Conservation (phyloP, 2,888 invertebrate species). For the Cephus nigrinus region DNA sequence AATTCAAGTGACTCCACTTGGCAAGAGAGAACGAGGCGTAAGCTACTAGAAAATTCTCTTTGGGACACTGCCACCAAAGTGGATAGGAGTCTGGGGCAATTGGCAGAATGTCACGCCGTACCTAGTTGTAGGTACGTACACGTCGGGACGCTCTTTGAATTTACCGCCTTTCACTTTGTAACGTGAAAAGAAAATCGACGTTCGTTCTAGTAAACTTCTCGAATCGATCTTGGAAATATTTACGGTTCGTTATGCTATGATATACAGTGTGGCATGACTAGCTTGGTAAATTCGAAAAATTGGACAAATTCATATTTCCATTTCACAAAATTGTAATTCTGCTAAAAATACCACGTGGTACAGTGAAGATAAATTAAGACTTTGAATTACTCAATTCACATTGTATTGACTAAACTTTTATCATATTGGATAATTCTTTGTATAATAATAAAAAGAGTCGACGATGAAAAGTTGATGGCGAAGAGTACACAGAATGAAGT, state of each 20-base stretch:
- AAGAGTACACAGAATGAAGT: not conserved
- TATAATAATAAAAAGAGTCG: no score
- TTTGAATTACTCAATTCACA: no score
- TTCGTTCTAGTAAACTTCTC: not conserved
- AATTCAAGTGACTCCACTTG: slow-evolving; percentile 34
- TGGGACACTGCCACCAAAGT: slow-evolving; percentile 54
- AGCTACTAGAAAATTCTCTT: slow-evolving; percentile 63
- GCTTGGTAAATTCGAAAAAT: not conserved
- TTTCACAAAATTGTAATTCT: no score
- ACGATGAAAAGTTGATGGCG: not conserved
- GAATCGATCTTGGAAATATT: not conserved
- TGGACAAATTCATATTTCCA: no score
- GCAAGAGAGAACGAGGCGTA: slow-evolving; percentile 39
- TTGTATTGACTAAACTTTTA: no score
- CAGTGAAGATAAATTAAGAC: no score
- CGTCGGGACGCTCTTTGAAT: not conserved
- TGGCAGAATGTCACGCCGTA: not conserved
- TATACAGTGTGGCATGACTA: not conserved
- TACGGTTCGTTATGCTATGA: not conserved
- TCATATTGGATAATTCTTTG: no score
- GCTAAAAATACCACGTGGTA: no score
- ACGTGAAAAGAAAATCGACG: not conserved
- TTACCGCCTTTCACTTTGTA: not conserved
- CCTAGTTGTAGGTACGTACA: not conserved
- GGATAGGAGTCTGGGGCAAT: not conserved